Evolutionary conservation across 2,797 vertebrate genomes (phyloP).

Genomic region (Crenichthys baileyi): DNA sequence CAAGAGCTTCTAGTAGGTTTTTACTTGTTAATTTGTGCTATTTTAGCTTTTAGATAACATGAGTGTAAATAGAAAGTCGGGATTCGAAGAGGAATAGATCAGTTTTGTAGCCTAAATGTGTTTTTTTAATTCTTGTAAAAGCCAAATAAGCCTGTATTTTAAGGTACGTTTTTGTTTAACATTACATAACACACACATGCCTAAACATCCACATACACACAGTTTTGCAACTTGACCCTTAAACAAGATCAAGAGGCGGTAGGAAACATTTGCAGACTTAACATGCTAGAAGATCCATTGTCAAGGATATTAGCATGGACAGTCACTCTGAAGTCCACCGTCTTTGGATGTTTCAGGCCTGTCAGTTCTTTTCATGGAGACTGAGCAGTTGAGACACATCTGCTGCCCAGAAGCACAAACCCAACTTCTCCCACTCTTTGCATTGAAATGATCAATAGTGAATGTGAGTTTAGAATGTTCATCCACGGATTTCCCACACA

Average conservation of each 20-base stretch:
- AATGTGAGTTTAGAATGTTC: not conserved
- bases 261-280: constrained; percentile 69
- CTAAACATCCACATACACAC: constrained; percentile 1
- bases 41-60: not conserved
- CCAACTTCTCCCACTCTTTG: constrained; percentile 13
- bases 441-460: not conserved
- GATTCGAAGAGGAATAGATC: not conserved
- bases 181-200: constrained; percentile 18
- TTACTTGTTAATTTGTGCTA: not conserved
- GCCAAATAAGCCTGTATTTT: not conserved
- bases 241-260: constrained; percentile 67
- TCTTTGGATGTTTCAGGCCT: constrained; percentile 66
- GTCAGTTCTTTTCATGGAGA: constrained; percentile 61
- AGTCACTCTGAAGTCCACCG: constrained; percentile 68
- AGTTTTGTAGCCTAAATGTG: not conserved
- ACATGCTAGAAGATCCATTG: constrained; percentile 70
- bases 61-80: not conserved
- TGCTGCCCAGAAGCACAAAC: constrained; percentile 47
- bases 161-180: constrained; percentile 22
- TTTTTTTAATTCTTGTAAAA: not conserved
- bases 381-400: constrained; percentile 65
- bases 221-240: constrained; percentile 42
- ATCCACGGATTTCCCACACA: not conserved
- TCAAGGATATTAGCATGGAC: constrained; percentile 71
- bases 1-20: constrained; percentile 22